Percentiles rank a stretch among this genome's conserved stretches.
Evolutionary conservation across 2,113 vertebrate species (phyloP).

Genomic region (Cryptotis parvus): DNA sequence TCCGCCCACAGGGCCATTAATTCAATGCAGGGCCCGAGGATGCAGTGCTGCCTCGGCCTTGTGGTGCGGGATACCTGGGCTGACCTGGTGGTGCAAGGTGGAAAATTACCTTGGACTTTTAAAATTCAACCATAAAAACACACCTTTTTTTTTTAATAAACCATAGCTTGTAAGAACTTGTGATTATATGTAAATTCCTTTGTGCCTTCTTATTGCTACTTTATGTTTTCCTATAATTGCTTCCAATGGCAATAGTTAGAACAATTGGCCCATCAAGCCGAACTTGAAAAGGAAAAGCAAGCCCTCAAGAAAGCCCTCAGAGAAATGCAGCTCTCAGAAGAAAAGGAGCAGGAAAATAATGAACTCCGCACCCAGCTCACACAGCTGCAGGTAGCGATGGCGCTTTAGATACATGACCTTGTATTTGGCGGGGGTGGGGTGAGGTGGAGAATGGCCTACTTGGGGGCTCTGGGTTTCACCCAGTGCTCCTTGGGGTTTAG

Average conservation of each 20-base stretch:
- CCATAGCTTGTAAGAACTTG: neutral
- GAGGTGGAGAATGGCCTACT: too few species aligned
- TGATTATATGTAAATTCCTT: neutral
- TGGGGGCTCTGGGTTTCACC: too few species aligned
- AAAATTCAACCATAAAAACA: neutral
- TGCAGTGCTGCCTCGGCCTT: too few species aligned
- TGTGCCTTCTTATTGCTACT: constrained; percentile 27
- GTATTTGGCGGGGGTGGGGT: too few species aligned
- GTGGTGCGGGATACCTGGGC: neutral
- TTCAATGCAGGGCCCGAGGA: too few species aligned
- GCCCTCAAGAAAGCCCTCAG: constrained; percentile 86
- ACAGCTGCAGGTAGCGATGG: constrained; percentile 87
- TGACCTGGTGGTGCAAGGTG: neutral
- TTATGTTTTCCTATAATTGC: constrained; percentile 32
- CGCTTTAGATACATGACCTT: neutral
- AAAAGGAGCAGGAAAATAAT: constrained; percentile 87
- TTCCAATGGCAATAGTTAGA: constrained; percentile 86
- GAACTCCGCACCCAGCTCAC: constrained; percentile 86
- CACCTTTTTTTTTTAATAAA: neutral
- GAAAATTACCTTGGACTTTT: constrained; percentile 19
- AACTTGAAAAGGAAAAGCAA: constrained; percentile 89
- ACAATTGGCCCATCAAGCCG: constrained; percentile 87
- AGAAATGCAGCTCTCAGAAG: constrained; percentile 86
- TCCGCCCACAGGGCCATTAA: too few species aligned
- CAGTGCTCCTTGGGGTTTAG: too few species aligned